Base-by-base conservation (phyloP, 1,140 invertebrate species). In the Mercenaria mercenaria region DNA sequence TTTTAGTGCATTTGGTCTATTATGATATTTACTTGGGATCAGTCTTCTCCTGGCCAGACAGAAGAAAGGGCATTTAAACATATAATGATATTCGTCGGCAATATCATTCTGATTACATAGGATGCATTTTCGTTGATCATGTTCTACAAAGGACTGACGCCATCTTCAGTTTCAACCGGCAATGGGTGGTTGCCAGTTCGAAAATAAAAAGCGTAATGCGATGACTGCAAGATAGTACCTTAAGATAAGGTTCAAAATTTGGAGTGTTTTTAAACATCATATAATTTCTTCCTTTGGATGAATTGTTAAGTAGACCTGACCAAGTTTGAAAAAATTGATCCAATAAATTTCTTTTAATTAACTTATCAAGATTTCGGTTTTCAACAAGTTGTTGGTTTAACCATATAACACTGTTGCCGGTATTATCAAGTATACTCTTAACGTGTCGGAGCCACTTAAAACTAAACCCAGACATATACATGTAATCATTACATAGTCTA, bases 21-120 rank as follows among this genome's bases (percentile, higher is more conserved):
- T 13, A 26, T n/a, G 23, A n/a, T n/a, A 61, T 20, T 61, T n/a
- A n/a, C 23, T 61, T 10, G 56, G 56, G 23, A 61, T 61, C 18
- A 43, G 37, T 43, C 23, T 18, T 4, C 29, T 41, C 20, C 69
- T 15, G 13, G 34, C 18, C 18, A 4, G 41, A 15, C 3, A 18
- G 26, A 81, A 56, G 59, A 56, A 69, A 3, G 34, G 59, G 47
- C 59, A 83, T 83, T 29, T 67, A 67, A 83, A 61, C 15, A 83
- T 23, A 47, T 67, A 83, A 32, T 83, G 81, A n/a, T 69, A 43
- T 69, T 83, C 81, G 69, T 67, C 59, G 15, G 11, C 81, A 6
- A 83, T 69, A 13, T 67, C 59, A 83, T 83, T 69, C 15, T 29
- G 23, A 47, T 39, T 41, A 32, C 81, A 83, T 3, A 83, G 39